Base-by-base conservation (phyloP, 92 coral and sea anemone species). In the Parazoanthus darwini region DNA sequence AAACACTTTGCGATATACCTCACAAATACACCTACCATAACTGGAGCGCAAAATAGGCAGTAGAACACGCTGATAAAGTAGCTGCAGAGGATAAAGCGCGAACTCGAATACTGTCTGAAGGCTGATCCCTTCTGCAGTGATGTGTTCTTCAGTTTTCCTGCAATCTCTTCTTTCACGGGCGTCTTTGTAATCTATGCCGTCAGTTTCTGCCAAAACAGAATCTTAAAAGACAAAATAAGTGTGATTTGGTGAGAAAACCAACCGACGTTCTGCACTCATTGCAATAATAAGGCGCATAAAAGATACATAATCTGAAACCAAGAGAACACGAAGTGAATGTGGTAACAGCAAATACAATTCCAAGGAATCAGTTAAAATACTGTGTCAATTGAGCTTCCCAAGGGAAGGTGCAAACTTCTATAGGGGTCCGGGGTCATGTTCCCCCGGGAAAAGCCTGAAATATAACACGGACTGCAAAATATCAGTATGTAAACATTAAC, bases 31-130 rank as follows among this genome's bases (percentile, higher is more conserved):
- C 77, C 42, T 36, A 79, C 82, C 82, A 54, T 79, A 79, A n/a
- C n/a, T 46, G 35, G 82, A 79, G 66, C 82, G 58, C 65, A 79
- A 20, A 14, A n/a, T 5, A 18, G 82, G 82, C 43, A 79, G 82
- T 33, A 79, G 22, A 8, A 79, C 67, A 42, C 82, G 50, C 11
- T 79, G 22, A 25, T 79, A 79, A 1, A 79, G 65, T 38, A 79
- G 20, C 3, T 29, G 38, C 9, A 79, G 66, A 22, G 82, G 82
- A 13, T 79, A 79, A 36, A 50, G 22, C 22, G 43, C 68, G 22
- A 79, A 10, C 8, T 16, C 29, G 8, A 79, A 13, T 39, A 79
- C 65, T 79, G 38, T 79, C 22, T n/a, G 15, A 46, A 79, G 82
- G 8, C 38, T 44, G 36, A 18, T 26, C 37, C 22, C 25, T 3